Evolutionary conservation across 2,113 vertebrate species (phyloP).

Genomic region (Ranitomeya variabilis): DNA sequence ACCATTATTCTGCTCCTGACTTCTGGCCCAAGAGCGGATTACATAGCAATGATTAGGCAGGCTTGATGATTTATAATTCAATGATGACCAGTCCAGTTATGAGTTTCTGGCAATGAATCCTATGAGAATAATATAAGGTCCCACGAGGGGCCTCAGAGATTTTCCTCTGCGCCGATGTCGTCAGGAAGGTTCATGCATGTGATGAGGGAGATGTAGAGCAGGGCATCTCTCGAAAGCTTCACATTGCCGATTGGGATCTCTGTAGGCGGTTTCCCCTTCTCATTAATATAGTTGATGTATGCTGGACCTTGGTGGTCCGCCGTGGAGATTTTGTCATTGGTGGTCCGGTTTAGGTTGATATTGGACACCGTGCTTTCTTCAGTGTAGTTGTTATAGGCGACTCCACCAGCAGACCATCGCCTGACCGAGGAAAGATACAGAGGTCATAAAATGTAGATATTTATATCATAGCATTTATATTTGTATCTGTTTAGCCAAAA

Average conservation of each 20-base stretch:
- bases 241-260: slow-evolving; percentile 44
- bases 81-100: not conserved
- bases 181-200: accelerated
- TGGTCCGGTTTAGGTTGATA: accelerated
- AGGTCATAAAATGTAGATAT: not conserved
- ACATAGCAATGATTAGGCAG: not conserved
- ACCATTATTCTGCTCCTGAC: not conserved
- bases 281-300: slow-evolving; percentile 57
- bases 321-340: not conserved
- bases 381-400: slow-evolving; percentile 42
- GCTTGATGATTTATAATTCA: not conserved
- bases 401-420: not conserved
- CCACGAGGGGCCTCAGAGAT: not conserved
- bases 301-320: slow-evolving; percentile 48
- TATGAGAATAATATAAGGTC: not conserved
- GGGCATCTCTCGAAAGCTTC: not conserved
- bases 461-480: too few relatives aligned
- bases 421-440: slow-evolving; percentile 54
- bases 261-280: not conserved
- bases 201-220: slow-evolving; percentile 52
- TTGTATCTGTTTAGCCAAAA: not conserved
- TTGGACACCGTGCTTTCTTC: slow-evolving; percentile 49
- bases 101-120: not conserved
- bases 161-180: slow-evolving; percentile 9
- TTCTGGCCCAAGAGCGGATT: too few relatives aligned